Evolutionary conservation across 2,888 invertebrate genomes (phyloP).

Genomic region (Rhopalosiphum nymphaeae): DNA sequence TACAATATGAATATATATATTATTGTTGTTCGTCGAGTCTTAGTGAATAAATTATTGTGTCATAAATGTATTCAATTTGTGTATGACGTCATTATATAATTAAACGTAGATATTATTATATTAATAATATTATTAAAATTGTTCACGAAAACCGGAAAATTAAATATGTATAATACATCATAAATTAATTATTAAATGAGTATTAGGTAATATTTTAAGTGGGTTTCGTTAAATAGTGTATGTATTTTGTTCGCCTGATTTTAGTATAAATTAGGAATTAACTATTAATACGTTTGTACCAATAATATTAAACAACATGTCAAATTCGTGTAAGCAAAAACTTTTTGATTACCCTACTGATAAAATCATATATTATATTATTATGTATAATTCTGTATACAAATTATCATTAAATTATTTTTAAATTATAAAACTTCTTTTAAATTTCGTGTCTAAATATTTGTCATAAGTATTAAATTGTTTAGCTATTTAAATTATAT

Average conservation of each 20-base stretch:
- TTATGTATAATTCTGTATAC: not conserved
- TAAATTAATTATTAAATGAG: not conserved
- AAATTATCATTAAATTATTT: too few relatives aligned
- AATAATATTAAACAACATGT: conserved; percentile 11
- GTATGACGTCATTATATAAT: not conserved
- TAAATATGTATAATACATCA: not conserved
- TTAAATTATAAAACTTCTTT: not conserved
- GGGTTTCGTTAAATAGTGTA: not conserved
- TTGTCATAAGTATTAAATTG: not conserved
- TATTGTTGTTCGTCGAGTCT: not conserved
- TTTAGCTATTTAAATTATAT: not conserved
- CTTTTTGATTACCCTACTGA: not conserved
- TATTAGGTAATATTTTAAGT: not conserved
- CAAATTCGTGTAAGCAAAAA: not conserved
- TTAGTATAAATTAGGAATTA: not conserved
- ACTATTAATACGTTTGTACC: not conserved
- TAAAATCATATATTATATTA: not conserved
- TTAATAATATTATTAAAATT: not conserved
- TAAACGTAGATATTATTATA: not conserved
- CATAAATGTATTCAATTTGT: not conserved
- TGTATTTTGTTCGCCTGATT: not conserved
- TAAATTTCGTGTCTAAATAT: not conserved
- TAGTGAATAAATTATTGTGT: not conserved
- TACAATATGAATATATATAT: not conserved
- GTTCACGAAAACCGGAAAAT: not conserved